Base-by-base conservation (phyloP, 1,140 invertebrate genomes). In the Notospermus geniculatus region DNA sequence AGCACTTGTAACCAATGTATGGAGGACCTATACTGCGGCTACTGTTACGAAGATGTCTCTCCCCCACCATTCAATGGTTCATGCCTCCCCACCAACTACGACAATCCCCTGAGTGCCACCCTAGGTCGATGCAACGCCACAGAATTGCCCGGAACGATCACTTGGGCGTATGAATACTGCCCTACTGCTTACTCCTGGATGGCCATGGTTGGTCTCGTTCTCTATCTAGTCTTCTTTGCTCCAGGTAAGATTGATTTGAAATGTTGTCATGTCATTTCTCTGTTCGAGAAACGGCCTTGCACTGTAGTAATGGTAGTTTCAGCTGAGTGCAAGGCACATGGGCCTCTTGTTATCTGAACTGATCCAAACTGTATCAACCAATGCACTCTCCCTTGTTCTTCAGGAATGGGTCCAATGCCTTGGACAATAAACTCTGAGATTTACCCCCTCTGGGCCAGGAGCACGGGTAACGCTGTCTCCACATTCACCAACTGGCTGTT, bases 391-490 rank as follows among this genome's bases (percentile, higher is more conserved):
- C 2, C 39, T 53, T 13, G 2, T 67, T 69, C 22, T n/a, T n/a
- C 63, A 84, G 84, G 86, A 27, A 86, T 86, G 83, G 86, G 86
- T 13, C 85, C 86, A 22, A 86, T 88, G 82, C 87, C 87, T 41
- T 88, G 87, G 87, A 86, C 86, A 2, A 83, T 88, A 13, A 88
- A 87, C 70, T 85, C 86, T 19, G 87, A 88, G 74, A 86, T 88
- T 50, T 88, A 86, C 72, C 87, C 87, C 11, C 71, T 85, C 27
- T 88, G 87, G 87, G 84, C 85, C 9, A 71, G 87, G 57, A 80
- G 84, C 63, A 83, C 83, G 1, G 85, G 85, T 39, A 86, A 81
- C 59, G 80, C 84, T n/a, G 76, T 85, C 17, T 77, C 86, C 13
- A 86, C 87, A 13, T 84, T 85, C 25, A 75, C 79, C 30, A 87